Evolutionary conservation across 2,113 vertebrate genomes (phyloP), one percentile per base, ranked within the genome.

Genomic region (Athene cunicularia): DNA sequence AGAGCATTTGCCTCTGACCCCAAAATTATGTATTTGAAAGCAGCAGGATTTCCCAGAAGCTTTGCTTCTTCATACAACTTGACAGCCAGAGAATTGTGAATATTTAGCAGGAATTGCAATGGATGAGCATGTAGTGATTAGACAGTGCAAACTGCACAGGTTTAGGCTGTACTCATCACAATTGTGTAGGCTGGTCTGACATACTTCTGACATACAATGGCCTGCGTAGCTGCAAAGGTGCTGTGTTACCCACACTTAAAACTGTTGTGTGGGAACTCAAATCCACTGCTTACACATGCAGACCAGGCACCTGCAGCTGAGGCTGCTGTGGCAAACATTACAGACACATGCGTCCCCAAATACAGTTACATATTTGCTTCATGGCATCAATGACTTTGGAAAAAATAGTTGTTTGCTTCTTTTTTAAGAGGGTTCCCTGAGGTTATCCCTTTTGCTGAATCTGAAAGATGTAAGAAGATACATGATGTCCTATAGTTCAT

Each of bases 371-470:
- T 16, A 9, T 67, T 55, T 52, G 39, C 66, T 68, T 33, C 0
- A 0, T 1, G 6, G 23, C 22, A 32, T 9, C 2, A 0, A 3
- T 45, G 56, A 56, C 52, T 47, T 62, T 13, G 28, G 43, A 64
- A 68, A 14, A 93, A 88, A 59, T 1, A 8, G 23, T 23, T 33
- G 4, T 26, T 72, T 55, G 21, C 59, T 88, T 59, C 14, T 53
- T 70, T 62, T n/a, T 76, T 23, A 77, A 70, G 23, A 47, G 37
- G 19, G 24, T 58, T 15, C 22, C 39, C 27, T 32, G 41, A 80
- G 37, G 23, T 49, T 50, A 63, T 16, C 28, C 45, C 26, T 64
- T 56, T 33, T 8, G 6, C 50, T 88, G 27, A 56, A 60, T 23
- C 32, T 60, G 43, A n/a, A 75, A 35, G 49, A 3, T 8, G 9